Percentiles rank a stretch among this genome's conserved stretches.
Conservation (phyloP, 2,113 vertebrate genomes). For the Sigmodon hispidus region DNA sequence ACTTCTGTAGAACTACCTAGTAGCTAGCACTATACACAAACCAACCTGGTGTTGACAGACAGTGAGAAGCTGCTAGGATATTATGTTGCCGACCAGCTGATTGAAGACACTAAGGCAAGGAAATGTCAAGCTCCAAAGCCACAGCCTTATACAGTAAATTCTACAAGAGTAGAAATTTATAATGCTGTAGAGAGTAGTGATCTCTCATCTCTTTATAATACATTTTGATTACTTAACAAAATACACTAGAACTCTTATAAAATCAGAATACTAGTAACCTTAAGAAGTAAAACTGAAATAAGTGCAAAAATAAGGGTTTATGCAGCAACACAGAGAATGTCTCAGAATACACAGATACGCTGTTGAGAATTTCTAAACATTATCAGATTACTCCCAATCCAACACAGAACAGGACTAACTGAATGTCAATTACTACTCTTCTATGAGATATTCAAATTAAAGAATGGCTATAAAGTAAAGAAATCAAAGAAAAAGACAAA, state of each 20-base stretch:
- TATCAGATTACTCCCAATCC: neutral
- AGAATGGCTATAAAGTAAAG: neutral
- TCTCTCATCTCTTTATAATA: neutral
- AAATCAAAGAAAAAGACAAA: neutral
- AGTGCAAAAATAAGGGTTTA: neutral
- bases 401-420: neutral
- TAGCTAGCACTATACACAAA: conserved; percentile 50
- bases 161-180: neutral
- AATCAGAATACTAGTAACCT: neutral
- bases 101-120: neutral
- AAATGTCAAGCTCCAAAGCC: neutral
- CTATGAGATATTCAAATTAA: neutral
- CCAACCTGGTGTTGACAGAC: conserved; percentile 38
- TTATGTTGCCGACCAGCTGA: neutral
- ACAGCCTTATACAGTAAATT: neutral
- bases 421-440: neutral
- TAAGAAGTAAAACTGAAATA: neutral
- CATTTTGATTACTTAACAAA: neutral
- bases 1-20: conserved; percentile 32
- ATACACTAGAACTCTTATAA: neutral
- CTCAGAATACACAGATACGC: neutral
- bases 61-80: neutral
- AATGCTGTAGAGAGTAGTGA: neutral
- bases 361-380: neutral
- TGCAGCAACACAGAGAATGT: neutral